Evolutionary conservation across 2,888 invertebrate genomes (phyloP).

Genomic region (Caenorhabditis drosophilae): DNA sequence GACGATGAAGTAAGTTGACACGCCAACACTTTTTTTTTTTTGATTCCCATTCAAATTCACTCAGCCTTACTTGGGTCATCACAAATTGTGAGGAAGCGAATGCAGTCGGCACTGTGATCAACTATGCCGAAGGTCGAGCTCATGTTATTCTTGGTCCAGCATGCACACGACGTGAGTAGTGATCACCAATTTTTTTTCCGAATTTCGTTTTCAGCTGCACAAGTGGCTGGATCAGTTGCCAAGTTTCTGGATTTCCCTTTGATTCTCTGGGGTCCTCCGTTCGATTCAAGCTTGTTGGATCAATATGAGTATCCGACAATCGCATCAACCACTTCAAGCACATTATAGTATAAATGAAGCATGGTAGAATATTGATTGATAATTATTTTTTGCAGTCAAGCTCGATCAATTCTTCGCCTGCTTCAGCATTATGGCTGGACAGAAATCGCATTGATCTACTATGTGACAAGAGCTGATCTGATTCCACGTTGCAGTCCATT

Average conservation of each 20-base stretch:
- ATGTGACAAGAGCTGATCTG: conserved; percentile 24
- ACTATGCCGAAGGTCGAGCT: conserved; percentile 27
- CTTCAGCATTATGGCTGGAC: conserved; percentile 51
- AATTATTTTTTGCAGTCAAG: conserved; percentile 30
- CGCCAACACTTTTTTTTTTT: neutral
- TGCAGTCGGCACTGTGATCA: conserved; percentile 35
- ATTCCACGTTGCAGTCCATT: conserved; percentile 35
- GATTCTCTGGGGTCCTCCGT: conserved; percentile 52
- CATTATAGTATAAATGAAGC: conserved; percentile 46
- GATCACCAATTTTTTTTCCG: neutral
- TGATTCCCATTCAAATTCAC: neutral
- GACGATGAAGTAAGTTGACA: conserved; percentile 27
- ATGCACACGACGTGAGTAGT: conserved; percentile 37
- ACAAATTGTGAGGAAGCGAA: conserved; percentile 39
- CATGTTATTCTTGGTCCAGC: conserved; percentile 50
- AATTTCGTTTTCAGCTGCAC: conserved; percentile 30
- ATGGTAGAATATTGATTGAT: no score
- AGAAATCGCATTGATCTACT: conserved; percentile 57
- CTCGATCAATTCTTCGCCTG: conserved; percentile 32
- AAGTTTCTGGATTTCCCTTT: conserved; percentile 42
- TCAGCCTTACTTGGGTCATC: conserved; percentile 41
- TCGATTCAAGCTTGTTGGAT: conserved; percentile 35
- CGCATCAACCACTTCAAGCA: conserved; percentile 41
- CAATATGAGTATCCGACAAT: conserved; percentile 42
- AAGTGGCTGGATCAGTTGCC: conserved; percentile 43